phyloP scores from a whole-genome alignment of 1,140 invertebrate genomes.

The Proctacanthus coquilletti region DNA sequence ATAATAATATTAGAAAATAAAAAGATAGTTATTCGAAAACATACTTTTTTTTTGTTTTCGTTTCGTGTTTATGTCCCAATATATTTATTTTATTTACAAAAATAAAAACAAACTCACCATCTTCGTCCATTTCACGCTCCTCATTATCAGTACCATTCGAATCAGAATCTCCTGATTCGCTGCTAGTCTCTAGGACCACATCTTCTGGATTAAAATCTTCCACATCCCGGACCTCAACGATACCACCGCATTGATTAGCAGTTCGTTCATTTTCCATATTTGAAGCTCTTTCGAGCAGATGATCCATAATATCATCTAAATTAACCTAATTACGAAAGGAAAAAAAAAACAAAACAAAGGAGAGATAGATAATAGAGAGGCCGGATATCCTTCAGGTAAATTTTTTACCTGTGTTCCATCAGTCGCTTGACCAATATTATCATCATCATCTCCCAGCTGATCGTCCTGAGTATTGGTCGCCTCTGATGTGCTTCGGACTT shows the following conservation, averaged over 20 bases:
- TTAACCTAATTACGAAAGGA: too few relatives aligned
- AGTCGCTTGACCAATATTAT: background rate
- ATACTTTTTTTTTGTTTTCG: too few relatives aligned
- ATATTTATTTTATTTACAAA: too few relatives aligned
- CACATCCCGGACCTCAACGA: constrained; percentile 17
- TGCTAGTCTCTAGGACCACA: constrained; percentile 7
- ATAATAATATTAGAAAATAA: too few relatives aligned
- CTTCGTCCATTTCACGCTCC: constrained; percentile 29
- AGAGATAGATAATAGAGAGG: too few relatives aligned
- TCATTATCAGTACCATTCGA: constrained; percentile 32
- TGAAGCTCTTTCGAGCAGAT: constrained; percentile 40
- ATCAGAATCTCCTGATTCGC: constrained; percentile 17
- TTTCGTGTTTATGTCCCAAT: too few relatives aligned
- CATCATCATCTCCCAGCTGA: background rate
- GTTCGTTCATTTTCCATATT: constrained; percentile 12
- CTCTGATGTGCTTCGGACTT: constrained; percentile 19
- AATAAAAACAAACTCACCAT: constrained; percentile 8
- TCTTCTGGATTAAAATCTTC: too few relatives aligned
- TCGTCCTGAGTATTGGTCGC: background rate
- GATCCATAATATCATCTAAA: constrained; percentile 54
- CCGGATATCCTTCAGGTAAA: too few relatives aligned
- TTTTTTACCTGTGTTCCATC: background rate
- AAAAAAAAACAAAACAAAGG: too few relatives aligned
- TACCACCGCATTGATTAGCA: constrained; percentile 14
- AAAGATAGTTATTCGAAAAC: too few relatives aligned